Conservation (phyloP, 2,888 invertebrate species). For the Stomorhina lunata region DNA sequence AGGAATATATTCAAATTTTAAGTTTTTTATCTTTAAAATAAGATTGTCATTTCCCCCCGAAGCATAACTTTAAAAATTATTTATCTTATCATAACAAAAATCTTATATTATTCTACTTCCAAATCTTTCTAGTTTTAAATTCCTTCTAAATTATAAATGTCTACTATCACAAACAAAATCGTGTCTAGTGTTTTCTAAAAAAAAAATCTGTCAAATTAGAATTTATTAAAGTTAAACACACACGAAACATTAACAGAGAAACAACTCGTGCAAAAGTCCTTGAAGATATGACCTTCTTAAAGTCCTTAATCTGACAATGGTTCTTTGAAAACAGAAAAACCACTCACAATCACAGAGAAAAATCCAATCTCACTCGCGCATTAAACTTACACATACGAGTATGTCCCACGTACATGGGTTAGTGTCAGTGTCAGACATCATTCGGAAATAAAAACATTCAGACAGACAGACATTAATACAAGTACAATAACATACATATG, state of each 20-base stretch:
- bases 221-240: constrained; percentile 33
- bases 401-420: background rate
- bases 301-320: constrained; percentile 41
- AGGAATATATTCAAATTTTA: too few relatives aligned
- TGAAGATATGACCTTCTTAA: constrained; percentile 45
- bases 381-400: background rate
- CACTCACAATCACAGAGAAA: background rate
- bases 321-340: constrained; percentile 7
- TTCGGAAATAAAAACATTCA: constrained; percentile 16
- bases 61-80: too few relatives aligned
- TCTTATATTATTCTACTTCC: too few relatives aligned
- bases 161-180: too few relatives aligned
- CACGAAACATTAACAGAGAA: constrained; percentile 33
- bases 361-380: background rate
- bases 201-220: constrained; percentile 11
- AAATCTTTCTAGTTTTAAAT: too few relatives aligned
- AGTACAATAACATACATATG: too few relatives aligned
- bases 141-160: too few relatives aligned
- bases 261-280: constrained; percentile 41
- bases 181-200: background rate
- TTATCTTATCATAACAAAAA: too few relatives aligned
- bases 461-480: too few relatives aligned
- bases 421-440: constrained; percentile 32
- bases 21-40: too few relatives aligned
- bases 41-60: too few relatives aligned